These are phyloP conservation scores for Mongoloraphidia duomilia DNA, from an alignment of 2,888 invertebrate genomes.

Conservation along the genomic window DNA sequence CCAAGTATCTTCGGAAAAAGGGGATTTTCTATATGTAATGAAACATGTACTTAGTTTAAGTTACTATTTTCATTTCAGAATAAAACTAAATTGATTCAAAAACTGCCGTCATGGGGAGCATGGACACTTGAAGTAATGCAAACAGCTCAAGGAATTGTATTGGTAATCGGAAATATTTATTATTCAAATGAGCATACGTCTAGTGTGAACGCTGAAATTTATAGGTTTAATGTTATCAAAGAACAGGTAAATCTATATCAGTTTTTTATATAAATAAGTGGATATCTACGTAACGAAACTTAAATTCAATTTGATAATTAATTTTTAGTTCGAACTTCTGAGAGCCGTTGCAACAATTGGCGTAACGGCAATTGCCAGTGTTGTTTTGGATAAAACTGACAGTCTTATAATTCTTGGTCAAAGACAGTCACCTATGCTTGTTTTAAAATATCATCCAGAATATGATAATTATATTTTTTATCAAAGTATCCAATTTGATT, in stretches of 20 bases:
- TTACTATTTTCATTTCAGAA: constrained; percentile 16
- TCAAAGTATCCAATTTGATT: constrained; percentile 22
- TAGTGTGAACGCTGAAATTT: constrained; percentile 18
- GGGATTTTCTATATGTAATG: no score
- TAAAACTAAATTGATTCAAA: constrained; percentile 20
- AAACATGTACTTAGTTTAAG: no score
- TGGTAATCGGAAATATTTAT: constrained; percentile 22
- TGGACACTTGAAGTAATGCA: constrained; percentile 21
- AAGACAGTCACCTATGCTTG: constrained; percentile 19
- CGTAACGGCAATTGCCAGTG: constrained; percentile 21
- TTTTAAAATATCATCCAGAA: constrained; percentile 23
- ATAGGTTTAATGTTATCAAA: constrained; percentile 18
- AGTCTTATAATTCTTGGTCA: constrained; percentile 24
- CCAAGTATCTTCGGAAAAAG: no score
- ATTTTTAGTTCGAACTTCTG: constrained; percentile 23
- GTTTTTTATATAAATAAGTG: constrained; percentile 5
- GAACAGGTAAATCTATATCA: constrained; percentile 18
- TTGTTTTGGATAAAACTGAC: constrained; percentile 19
- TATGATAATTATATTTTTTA: constrained; percentile 24
- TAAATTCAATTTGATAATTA: not conserved
- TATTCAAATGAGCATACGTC: constrained; percentile 8
- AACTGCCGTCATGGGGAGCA: constrained; percentile 20
- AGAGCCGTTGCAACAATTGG: constrained; percentile 20
- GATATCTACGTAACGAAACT: no score
- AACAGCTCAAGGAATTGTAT: constrained; percentile 23